A percentile compares a stretch with the other conserved stretches of the same genome.
Evolutionary conservation across 2,888 invertebrate genomes (phyloP).

Genomic region (Ochropacha duplaris): DNA sequence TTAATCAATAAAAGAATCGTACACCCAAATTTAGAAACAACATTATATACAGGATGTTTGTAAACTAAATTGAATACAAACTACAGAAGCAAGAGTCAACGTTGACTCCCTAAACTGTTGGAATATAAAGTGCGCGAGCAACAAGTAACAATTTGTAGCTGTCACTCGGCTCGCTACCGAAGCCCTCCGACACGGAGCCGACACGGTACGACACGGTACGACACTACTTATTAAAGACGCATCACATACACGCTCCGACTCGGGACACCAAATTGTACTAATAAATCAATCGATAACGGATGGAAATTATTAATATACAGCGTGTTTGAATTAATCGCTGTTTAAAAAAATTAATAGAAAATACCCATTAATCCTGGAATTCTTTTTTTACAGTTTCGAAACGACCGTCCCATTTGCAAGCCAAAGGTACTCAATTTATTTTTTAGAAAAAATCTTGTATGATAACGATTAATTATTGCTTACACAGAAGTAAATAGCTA

Average conservation of each 20-base stretch:
- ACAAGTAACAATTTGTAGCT: constrained; percentile 68
- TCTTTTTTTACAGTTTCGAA: too few species aligned
- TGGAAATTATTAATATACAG: constrained; percentile 23
- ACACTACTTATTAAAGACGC: neutral
- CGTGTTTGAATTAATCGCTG: constrained; percentile 5
- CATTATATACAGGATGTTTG: neutral
- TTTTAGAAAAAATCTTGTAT: too few species aligned
- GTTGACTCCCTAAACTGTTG: constrained; percentile 6
- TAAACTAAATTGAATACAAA: neutral
- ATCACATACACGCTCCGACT: neutral
- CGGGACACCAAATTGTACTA: constrained; percentile 17
- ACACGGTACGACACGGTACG: neutral
- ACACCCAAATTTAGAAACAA: neutral
- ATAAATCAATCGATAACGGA: constrained; percentile 35
- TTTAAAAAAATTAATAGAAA: too few species aligned
- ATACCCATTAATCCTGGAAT: too few species aligned
- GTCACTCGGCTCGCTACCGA: constrained; percentile 42
- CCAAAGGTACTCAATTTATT: too few species aligned
- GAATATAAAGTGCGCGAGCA: constrained; percentile 39
- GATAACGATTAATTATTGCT: too few species aligned
- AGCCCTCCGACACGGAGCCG: constrained; percentile 7
- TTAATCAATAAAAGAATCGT: too few species aligned
- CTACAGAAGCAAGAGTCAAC: neutral
- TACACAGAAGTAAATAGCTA: too few species aligned
- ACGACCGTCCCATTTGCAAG: too few species aligned